These are phyloP conservation scores for Dolichotis patagonum DNA, from an alignment of 2,113 vertebrate genomes.

Conservation along the genomic window DNA sequence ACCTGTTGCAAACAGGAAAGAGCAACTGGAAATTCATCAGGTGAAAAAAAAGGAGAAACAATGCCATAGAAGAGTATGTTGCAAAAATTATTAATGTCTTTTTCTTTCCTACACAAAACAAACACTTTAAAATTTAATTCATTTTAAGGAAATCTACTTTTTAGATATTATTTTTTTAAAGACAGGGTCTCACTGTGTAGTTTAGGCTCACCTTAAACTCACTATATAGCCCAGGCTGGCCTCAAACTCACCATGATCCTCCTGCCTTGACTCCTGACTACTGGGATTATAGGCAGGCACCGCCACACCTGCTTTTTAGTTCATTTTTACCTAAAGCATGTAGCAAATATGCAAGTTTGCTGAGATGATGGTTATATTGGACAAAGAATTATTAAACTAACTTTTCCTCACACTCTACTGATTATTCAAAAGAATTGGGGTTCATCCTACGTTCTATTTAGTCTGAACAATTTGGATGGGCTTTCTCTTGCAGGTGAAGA, in stretches of 20 bases:
- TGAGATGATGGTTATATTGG: background rate
- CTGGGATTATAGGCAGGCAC: too few species aligned
- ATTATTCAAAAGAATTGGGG: background rate
- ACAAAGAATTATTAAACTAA: conserved; percentile 39
- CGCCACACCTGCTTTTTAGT: background rate
- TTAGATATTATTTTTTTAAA: background rate
- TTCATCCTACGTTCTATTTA: background rate
- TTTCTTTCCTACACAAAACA: background rate
- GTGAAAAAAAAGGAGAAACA: background rate
- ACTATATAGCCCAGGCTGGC: too few species aligned
- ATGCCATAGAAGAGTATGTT: background rate
- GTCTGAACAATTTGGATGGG: background rate
- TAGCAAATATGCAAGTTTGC: background rate
- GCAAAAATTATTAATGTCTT: background rate
- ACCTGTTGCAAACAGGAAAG: background rate
- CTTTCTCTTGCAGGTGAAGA: background rate
- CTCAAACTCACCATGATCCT: too few species aligned
- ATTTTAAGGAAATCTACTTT: background rate
- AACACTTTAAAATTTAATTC: background rate
- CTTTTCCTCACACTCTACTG: background rate
- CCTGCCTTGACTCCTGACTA: too few species aligned
- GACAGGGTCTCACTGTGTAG: too few species aligned
- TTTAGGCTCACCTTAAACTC: too few species aligned
- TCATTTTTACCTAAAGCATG: background rate
- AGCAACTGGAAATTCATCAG: background rate